Conservation (phyloP, 2,888 invertebrate species). For the Caenorhabditis angaria region DNA sequence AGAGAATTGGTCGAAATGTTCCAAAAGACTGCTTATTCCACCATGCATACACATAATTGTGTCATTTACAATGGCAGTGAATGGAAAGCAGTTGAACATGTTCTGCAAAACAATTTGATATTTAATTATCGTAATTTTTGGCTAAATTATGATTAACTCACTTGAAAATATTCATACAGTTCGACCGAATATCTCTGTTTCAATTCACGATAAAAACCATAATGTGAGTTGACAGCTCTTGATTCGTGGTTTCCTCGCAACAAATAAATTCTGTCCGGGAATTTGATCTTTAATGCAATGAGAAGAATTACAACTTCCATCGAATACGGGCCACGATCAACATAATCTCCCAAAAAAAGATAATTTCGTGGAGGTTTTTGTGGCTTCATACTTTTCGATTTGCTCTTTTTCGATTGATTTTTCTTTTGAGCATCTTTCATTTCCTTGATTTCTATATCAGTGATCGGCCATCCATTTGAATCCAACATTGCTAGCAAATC, state of each 20-base stretch:
- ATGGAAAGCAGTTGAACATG: slow-evolving; percentile 51
- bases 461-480: slow-evolving; percentile 53
- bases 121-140: too few species aligned
- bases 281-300: too few species aligned
- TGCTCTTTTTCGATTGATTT: background rate
- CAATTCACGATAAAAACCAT: slow-evolving; percentile 64
- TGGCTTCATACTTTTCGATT: slow-evolving; percentile 3
- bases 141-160: background rate
- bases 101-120: slow-evolving; percentile 23
- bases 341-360: too few species aligned
- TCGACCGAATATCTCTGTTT: slow-evolving; percentile 50
- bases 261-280: too few species aligned
- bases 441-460: slow-evolving; percentile 8
- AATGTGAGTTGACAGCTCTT: slow-evolving; percentile 77
- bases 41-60: slow-evolving; percentile 57
- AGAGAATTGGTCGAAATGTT: slow-evolving; percentile 4
- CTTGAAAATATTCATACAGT: background rate
- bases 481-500: slow-evolving; percentile 59
- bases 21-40: slow-evolving; percentile 43
- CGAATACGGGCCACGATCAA: too few species aligned
- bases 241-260: slow-evolving; percentile 75
- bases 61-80: slow-evolving; percentile 45
- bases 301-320: too few species aligned
- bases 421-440: background rate
- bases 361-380: slow-evolving; percentile 75